Base-by-base conservation (phyloP, 1,140 invertebrate genomes). In the Trichonephila clavata region DNA sequence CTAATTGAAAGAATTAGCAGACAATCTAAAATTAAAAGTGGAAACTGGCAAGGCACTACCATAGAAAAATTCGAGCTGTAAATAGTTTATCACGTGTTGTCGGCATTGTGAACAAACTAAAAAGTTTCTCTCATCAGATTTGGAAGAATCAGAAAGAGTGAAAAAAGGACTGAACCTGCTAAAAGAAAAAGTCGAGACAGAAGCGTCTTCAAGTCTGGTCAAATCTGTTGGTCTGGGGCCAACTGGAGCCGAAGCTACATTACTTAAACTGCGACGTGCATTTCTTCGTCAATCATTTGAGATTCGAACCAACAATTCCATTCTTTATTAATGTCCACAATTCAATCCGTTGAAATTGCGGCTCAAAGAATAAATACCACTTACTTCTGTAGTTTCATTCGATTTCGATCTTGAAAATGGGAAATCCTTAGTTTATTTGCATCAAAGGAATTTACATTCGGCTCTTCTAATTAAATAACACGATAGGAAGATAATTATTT, bases 201-300 rank as follows among this genome's bases (percentile, higher is more conserved):
- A 7, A 90, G 68, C 88, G 88, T 80, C 88, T 77, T 59, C 24
- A 68, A 68, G 68, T 90, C 88, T 90, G 68, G 68, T 80, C 57
- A 77, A 39, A 90, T 90, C 24, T n/a, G 39, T 50, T 65, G 65
- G 88, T 90, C 65, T 68, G 27, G 60, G 57, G 87, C 43, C 65
- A 77, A 90, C 88, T 77, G 32, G 32, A 77, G 71, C 71, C 24
- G 71, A 77, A 77, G 24, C 8, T 77, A 32, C 71, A 39, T 32
- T 63, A 63, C 61, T 63, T 63, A 63, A 63, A 63, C 61, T 63
- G 21, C 61, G 61, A 63, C 61, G 61, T 63, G 21, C 61, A 7
- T 63, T 63, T 63, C 61, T 63, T 63, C 61, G 61, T 63, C 61
- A 63, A 63, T 63, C 61, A 63, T 63, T 63, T 63, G 61, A 21